These are phyloP conservation scores for Coptotermes formosanus DNA, from an alignment of 1,140 invertebrate genomes.

Conservation along the genomic window DNA sequence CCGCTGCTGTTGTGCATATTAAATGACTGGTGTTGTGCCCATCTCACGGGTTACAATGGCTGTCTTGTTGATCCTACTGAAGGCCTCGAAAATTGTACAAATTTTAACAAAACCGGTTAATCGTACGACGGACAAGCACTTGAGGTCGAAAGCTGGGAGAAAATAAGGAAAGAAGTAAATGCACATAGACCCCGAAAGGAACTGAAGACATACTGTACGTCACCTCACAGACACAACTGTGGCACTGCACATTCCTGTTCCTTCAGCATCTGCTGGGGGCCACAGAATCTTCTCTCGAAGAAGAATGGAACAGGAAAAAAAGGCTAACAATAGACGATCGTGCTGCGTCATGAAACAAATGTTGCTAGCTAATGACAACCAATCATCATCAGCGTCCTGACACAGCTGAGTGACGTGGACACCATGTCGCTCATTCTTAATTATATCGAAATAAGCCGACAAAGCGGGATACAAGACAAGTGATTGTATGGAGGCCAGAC, in stretches of 20 bases:
- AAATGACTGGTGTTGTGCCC: too few species aligned
- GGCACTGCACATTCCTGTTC: neutral
- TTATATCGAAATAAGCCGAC: slow-evolving; percentile 33
- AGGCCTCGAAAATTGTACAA: too few species aligned
- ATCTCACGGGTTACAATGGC: too few species aligned
- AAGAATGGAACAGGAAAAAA: neutral
- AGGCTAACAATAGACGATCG: slow-evolving; percentile 33
- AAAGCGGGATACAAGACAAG: slow-evolving; percentile 24
- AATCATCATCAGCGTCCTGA: slow-evolving; percentile 28
- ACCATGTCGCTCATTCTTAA: slow-evolving; percentile 31
- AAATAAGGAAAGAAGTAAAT: too few species aligned
- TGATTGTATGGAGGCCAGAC: neutral
- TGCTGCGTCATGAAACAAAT: slow-evolving; percentile 35
- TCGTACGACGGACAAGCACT: too few species aligned
- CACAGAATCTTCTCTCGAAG: slow-evolving; percentile 16
- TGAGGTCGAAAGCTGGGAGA: too few species aligned
- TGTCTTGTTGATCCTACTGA: too few species aligned
- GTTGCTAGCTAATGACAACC: slow-evolving; percentile 30
- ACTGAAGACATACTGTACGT: too few species aligned
- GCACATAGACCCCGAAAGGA: too few species aligned
- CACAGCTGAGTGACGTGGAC: slow-evolving; percentile 31
- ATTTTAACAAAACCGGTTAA: too few species aligned
- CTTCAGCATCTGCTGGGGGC: slow-evolving; percentile 10
- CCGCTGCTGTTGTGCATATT: too few species aligned
- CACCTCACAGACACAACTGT: neutral